Conservation (phyloP, 2,888 invertebrate species). For the Cetonia aurata region DNA sequence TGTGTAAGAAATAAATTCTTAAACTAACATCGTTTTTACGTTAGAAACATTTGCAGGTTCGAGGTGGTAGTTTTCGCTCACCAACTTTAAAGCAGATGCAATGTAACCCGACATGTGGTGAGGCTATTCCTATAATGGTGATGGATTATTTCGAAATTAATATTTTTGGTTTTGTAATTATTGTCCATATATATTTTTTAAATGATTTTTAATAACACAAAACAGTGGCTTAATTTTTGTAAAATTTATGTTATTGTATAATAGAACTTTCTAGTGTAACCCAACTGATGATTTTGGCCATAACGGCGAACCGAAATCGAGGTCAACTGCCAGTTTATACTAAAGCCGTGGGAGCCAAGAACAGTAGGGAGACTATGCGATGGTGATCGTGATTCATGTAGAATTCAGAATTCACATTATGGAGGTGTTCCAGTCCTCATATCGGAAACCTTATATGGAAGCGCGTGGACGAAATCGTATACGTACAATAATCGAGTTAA, state of each 20-base stretch:
- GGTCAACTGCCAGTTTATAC: constrained; percentile 26
- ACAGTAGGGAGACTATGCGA: constrained; percentile 14
- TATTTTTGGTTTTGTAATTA: no score
- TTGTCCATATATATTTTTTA: no score
- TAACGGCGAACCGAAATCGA: constrained; percentile 32
- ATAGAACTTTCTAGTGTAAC: not conserved
- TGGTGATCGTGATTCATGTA: constrained; percentile 19
- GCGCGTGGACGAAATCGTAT: constrained; percentile 11
- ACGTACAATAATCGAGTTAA: constrained; percentile 5
- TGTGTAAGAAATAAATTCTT: no score
- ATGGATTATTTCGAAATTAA: no score
- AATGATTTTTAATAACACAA: no score
- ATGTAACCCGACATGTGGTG: no score
- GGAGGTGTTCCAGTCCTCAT: constrained; percentile 26
- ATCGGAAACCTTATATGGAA: constrained; percentile 33
- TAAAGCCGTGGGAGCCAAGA: constrained; percentile 24
- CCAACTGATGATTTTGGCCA: constrained; percentile 32
- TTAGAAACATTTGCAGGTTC: no score
- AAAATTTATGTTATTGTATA: not conserved
- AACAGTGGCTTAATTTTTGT: no score
- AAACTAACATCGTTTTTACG: no score
- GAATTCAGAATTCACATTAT: constrained; percentile 10
- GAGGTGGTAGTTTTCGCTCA: no score
- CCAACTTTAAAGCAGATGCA: no score
- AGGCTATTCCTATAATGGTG: no score